Evolutionary conservation across 2,888 invertebrate genomes (phyloP), one percentile per base, ranked within the genome.

Genomic region (Troides aeacus): DNA sequence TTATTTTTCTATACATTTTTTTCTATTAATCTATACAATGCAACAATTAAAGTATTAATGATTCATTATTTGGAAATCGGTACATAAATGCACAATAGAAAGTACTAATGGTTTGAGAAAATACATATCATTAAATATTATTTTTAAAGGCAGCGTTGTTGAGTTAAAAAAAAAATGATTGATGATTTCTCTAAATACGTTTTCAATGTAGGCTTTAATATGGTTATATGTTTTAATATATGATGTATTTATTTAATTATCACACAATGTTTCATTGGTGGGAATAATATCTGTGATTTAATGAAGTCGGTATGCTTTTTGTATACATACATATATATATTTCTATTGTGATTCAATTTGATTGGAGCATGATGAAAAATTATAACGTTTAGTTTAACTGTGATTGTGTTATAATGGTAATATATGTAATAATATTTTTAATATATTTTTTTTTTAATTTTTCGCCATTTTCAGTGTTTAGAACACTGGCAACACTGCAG

Each of bases 261-360:
- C 58, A n/a, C 59, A 36, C 53, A 58, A 62, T 59, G 65, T 62
- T 50, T 53, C 58, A 50, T 59, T 24, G 66, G 70, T 53, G 66
- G 66, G 70, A 70, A 62, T 39, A 21, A 24, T 59, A 70, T 70
- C 70, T 70, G 70, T 70, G 70, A 70, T 70, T 70, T 60, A 66
- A 70, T 66, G 60, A 59, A 66, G 63, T 66, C 56, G 59, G 39
- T 60, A 63, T 66, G 63, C 60, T 66, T 66, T 64, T 69, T 65
- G 30, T 63, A 46, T 64, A 21, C 46, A 42, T 69, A 60, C 62
- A 58, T 69, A 62, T 30, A 58, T 65, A 65, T 58, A 56, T 62
- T 58, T 58, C n/a, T 68, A 46, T 68, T 58, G 58, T 62, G 58
- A 62, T 62, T 66, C 65, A 66, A 65, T 69, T 66, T 69, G 58